Conservation (phyloP, 2,113 vertebrate species). For the Narcine bancroftii region DNA sequence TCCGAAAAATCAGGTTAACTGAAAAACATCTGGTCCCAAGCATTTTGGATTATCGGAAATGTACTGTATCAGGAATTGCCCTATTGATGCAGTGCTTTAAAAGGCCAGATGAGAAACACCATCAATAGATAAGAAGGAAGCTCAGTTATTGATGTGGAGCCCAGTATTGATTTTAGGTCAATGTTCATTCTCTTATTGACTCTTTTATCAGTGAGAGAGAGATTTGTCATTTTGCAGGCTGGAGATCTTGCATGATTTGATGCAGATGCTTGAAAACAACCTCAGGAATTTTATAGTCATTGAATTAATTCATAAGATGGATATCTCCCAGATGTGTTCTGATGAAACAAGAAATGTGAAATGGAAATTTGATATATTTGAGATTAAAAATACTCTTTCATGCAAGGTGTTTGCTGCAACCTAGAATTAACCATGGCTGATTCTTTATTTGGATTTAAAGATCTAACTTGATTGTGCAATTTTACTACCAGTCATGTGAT, state of each 20-base stretch:
- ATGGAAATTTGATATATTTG: not conserved
- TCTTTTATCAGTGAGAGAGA: not conserved
- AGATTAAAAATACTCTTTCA: not conserved
- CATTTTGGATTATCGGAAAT: too few species aligned
- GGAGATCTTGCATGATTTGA: not conserved
- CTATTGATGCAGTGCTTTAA: not conserved
- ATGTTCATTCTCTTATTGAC: not conserved
- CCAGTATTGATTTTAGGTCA: not conserved
- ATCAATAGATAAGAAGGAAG: not conserved
- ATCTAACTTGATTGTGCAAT: not conserved
- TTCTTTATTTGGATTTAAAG: not conserved
- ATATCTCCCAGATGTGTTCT: not conserved
- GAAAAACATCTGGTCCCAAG: too few species aligned
- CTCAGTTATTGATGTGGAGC: not conserved
- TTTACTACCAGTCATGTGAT: conserved; percentile 3
- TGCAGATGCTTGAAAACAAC: not conserved
- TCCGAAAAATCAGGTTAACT: too few species aligned
- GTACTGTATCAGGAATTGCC: not conserved
- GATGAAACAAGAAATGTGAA: not conserved
- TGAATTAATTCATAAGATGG: not conserved
- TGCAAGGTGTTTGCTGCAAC: not conserved
- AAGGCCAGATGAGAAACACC: not conserved
- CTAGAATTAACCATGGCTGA: not conserved
- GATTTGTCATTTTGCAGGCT: not conserved
- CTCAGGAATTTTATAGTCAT: not conserved